Evolutionary conservation across 2,888 invertebrate genomes (phyloP), one percentile per base, ranked within the genome.

Genomic region (Amblyjoppa proteus): DNA sequence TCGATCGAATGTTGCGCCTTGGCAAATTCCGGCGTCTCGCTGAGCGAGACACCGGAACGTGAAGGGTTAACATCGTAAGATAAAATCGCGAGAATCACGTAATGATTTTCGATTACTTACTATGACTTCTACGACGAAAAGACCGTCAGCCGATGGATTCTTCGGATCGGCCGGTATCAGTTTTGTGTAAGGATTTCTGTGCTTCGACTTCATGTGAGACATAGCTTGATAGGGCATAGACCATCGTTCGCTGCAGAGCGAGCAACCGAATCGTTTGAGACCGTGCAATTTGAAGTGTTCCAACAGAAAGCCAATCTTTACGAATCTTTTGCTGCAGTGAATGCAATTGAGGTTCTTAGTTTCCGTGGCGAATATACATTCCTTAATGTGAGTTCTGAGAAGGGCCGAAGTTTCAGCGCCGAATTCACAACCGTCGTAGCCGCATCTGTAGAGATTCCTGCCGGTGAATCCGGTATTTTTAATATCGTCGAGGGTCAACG

Each of bases 261-360:
- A 95, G 89, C 97, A 97, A 11, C 95, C 94, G 85, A 95, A 96
- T 11, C 95, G 94, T 87, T 95, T 95, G 0, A 95, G 92, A 0
- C 96, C 96, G 86, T 97, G 97, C 2, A 93, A 91, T 86, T 95
- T 95, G 20, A 97, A 92, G 90, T 97, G 97, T 6, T 95, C 95
- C 13, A 95, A 89, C 28, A 96, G 93, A 56, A 94, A 94, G 1
- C 93, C 91, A 1, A 93, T 88, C 66, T 94, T 94, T 82, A 94
- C 94, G 71, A 95, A 94, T 6, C 89, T 88, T 87, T 95, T 95
- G 20, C 92, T 90, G 87, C 96, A 95, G 89, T 96, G 95, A 0
- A 92, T 93, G 89, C 96, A 96, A 58, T 93, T 93, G 41, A 94
- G 91, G 20, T 88, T 89, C 3, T 90, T 88, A 6, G 81, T 73